Evolutionary conservation across 2,888 invertebrate genomes (phyloP).

Genomic region (Phymatocera aterrima): DNA sequence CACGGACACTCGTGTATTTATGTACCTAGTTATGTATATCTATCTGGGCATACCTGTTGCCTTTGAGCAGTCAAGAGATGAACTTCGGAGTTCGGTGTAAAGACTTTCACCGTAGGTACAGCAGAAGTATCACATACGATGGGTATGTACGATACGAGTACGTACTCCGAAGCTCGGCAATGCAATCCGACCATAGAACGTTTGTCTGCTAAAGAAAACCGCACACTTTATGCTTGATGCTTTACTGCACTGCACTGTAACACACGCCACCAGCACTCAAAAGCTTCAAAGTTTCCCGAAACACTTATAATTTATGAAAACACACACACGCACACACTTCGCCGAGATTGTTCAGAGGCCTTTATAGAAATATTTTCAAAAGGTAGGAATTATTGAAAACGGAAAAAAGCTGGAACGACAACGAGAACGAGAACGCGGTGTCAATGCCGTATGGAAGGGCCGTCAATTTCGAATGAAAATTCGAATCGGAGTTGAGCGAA

Average conservation of each 20-base stretch:
- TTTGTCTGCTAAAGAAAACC: slow-evolving; percentile 17
- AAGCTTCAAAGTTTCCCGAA: neutral
- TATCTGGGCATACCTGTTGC: slow-evolving; percentile 6
- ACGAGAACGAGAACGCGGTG: too few species aligned
- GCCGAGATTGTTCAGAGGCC: too few species aligned
- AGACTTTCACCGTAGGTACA: slow-evolving; percentile 14
- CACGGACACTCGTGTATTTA: neutral
- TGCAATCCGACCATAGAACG: slow-evolving; percentile 34
- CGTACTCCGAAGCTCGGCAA: slow-evolving; percentile 5
- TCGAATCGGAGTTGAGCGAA: too few species aligned
- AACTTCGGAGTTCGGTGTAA: neutral
- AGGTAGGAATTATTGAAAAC: too few species aligned
- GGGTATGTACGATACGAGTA: too few species aligned
- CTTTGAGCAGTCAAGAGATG: slow-evolving; percentile 1
- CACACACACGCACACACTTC: too few species aligned
- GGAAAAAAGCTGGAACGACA: too few species aligned
- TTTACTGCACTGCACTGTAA: neutral
- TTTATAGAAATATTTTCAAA: too few species aligned
- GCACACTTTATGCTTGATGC: slow-evolving; percentile 17
- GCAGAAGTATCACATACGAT: neutral
- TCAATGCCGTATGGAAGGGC: too few species aligned
- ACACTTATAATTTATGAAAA: neutral
- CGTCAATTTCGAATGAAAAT: too few species aligned
- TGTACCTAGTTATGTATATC: neutral
- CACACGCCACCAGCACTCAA: slow-evolving; percentile 5